Evolutionary conservation across 2,888 invertebrate species (phyloP).

Genomic region (Drosophila bunnanda): DNA sequence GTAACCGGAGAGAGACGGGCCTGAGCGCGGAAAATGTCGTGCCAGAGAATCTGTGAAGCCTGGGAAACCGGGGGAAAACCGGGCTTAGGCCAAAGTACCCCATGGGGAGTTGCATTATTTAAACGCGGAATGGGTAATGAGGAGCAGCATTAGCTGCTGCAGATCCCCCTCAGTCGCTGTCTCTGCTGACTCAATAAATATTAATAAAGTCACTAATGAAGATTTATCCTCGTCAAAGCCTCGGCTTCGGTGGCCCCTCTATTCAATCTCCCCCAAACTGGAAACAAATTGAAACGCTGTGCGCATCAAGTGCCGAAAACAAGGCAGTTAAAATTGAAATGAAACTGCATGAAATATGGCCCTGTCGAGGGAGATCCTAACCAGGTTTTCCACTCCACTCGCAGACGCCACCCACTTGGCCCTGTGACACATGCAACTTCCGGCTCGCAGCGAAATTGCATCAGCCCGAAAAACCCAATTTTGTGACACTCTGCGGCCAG

Average conservation of each 20-base stretch:
- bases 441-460: constrained; percentile 74
- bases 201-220: constrained; percentile 81
- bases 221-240: constrained; percentile 66
- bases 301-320: constrained; percentile 29
- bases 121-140: constrained; percentile 28
- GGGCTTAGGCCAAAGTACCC: constrained; percentile 58
- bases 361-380: constrained; percentile 10
- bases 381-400: constrained; percentile 6
- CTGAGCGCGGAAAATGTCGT: constrained; percentile 10
- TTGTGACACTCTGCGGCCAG: constrained; percentile 54
- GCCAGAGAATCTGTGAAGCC: background rate
- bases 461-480: constrained; percentile 61
- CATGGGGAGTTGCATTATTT: constrained; percentile 68
- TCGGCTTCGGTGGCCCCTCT: background rate
- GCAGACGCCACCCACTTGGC: constrained; percentile 1
- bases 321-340: constrained; percentile 50
- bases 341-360: constrained; percentile 49
- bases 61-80: background rate
- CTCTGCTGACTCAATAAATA: constrained; percentile 73
- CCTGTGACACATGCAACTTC: constrained; percentile 76
- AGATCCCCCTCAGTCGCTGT: background rate
- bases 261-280: constrained; percentile 1
- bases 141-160: constrained; percentile 13
- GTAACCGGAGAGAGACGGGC: background rate
- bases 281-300: constrained; percentile 44